phyloP scores from a whole-genome alignment of 2,797 vertebrate genomes.

The Otus scops region DNA sequence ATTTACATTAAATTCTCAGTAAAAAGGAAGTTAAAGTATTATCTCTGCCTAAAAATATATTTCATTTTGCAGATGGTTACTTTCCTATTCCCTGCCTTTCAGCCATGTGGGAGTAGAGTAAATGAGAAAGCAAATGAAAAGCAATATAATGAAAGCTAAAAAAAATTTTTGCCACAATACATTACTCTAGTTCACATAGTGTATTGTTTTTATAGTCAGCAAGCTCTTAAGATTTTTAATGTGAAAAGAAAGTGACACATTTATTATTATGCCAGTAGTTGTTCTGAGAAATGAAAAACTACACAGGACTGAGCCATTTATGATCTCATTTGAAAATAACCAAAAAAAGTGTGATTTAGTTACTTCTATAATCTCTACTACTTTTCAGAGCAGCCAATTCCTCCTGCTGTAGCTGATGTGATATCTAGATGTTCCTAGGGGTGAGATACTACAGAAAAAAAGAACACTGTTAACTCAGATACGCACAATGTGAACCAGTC shows the following conservation, averaged over 20 bases:
- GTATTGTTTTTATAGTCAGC: not conserved
- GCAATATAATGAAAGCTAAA: not conserved
- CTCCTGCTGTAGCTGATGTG: not conserved
- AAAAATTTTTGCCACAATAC: not conserved
- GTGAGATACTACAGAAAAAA: not conserved
- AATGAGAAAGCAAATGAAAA: constrained; percentile 39
- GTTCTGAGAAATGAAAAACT: not conserved
- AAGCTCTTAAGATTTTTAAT: not conserved
- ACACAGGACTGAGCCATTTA: not conserved
- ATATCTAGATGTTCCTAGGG: not conserved
- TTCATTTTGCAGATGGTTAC: not conserved
- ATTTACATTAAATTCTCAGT: not conserved
- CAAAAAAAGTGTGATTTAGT: not conserved
- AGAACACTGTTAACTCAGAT: not conserved
- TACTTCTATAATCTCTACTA: not conserved
- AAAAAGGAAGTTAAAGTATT: not conserved
- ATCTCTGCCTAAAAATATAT: not conserved
- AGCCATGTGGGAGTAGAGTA: not conserved
- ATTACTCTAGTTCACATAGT: not conserved
- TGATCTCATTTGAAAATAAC: not conserved
- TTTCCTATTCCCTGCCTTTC: not conserved
- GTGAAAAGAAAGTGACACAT: not conserved
- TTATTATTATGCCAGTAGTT: not conserved
- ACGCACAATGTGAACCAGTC: not conserved
- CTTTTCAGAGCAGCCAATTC: not conserved